Conservation (phyloP, 2,113 vertebrate genomes). For the Myanophis thanlyinensis region DNA sequence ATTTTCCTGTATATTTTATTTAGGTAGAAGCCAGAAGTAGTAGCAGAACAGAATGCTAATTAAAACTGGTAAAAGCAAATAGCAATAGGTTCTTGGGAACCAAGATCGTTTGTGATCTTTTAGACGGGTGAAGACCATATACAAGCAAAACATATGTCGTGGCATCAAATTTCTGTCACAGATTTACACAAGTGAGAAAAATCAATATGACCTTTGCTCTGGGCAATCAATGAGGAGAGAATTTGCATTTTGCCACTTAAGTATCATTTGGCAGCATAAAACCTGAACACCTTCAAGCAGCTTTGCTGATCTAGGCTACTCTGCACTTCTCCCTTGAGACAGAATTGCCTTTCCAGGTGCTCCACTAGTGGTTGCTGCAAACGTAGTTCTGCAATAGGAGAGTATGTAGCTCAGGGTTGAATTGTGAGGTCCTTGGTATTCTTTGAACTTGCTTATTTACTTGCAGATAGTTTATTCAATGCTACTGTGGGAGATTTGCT, state of each 20-base stretch:
- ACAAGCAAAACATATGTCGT: not conserved
- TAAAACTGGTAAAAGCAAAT: not conserved
- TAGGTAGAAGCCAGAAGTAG: not conserved
- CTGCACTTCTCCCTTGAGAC: not conserved
- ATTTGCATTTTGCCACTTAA: not conserved
- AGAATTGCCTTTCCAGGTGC: not conserved
- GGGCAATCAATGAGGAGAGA: not conserved
- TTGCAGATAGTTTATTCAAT: not conserved
- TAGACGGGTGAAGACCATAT: not conserved
- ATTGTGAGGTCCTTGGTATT: not conserved
- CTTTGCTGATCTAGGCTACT: not conserved
- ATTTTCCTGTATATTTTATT: not conserved
- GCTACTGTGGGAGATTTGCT: not conserved
- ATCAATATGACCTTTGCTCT: not conserved
- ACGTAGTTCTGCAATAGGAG: not conserved
- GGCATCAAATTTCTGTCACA: not conserved
- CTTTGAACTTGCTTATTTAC: not conserved
- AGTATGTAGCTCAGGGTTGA: not conserved
- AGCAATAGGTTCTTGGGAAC: not conserved
- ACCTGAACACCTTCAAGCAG: not conserved
- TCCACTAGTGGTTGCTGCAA: not conserved
- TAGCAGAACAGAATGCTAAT: not conserved
- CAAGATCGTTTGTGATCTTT: not conserved
- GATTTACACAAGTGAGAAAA: not conserved
- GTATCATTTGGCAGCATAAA: not conserved